Base-by-base conservation (phyloP, 2,113 vertebrate species). In the Hippotragus niger region DNA sequence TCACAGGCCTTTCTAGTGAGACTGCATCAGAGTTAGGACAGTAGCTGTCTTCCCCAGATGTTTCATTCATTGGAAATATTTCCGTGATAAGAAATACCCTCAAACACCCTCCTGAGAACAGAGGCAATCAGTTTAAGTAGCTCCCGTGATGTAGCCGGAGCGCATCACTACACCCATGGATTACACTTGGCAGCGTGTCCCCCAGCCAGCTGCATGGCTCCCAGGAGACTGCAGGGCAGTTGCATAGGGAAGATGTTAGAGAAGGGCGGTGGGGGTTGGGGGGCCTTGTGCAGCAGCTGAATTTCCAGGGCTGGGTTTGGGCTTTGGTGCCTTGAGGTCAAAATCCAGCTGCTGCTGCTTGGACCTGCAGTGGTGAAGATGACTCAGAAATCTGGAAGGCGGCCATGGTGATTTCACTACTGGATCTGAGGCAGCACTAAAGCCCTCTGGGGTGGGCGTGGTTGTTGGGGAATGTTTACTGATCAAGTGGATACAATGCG, bases 1-100 rank as follows among this genome's bases (percentile, higher is more conserved):
- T 36, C 60, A 17, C n/a, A 67, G 36, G 47, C 60, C 88, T 90
- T 55, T 14, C 43, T 33, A 82, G 53, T 0, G 1, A 88, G 47
- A 50, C 43, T 16, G 31, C 64, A 15, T 80, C 82, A 71, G 67
- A 76, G 90, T 94, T 74, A 47, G 94, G 84, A 93, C 96, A 83
- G 97, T 92, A 97, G 95, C 97, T 88, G 31, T 83, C 53, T 96
- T 45, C n/a, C 84, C 91, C 78, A 95, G 95, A 95, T 97, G 97
- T 88, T 97, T 78, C 36, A 29, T 92, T 95, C 36, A 53, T 10
- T 67, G 43, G 76, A 94, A 94, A 31, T 55, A 94, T 57, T 95
- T 96, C 87, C 12, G 2, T 58, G 93, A 93, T 95, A 95, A 96
- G 95, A 87, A 91, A 80, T 80, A 76, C 58, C 47, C 60, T 64